These are phyloP conservation scores for Beaufortia kweichowensis DNA, from an alignment of 2,113 vertebrate species.

Conservation along the genomic window DNA sequence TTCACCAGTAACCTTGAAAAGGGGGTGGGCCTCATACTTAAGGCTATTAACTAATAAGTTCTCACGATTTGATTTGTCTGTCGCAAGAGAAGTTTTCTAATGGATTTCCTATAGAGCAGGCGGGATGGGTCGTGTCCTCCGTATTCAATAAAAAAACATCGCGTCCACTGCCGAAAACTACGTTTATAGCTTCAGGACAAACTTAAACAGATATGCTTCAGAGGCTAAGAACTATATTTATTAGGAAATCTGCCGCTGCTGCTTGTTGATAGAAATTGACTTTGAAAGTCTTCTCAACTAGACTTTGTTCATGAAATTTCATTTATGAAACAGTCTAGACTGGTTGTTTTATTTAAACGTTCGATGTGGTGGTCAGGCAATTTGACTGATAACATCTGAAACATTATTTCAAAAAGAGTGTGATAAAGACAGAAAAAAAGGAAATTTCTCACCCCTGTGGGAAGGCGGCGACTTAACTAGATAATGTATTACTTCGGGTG, in stretches of 20 bases:
- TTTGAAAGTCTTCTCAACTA: conserved; percentile 24
- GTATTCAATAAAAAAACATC: conserved; percentile 44
- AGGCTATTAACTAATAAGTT: conserved; percentile 60
- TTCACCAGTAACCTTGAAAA: conserved; percentile 60
- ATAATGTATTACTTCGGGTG: neutral
- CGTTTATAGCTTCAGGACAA: conserved; percentile 9
- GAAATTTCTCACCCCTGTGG: neutral
- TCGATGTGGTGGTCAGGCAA: neutral
- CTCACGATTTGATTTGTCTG: conserved; percentile 37
- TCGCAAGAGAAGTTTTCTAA: conserved; percentile 44
- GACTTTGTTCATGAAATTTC: neutral
- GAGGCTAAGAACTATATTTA: conserved; percentile 18
- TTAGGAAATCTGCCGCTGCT: neutral
- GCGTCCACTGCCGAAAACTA: conserved; percentile 11
- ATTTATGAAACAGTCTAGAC: neutral
- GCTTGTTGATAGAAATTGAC: conserved; percentile 23
- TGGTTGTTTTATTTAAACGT: neutral
- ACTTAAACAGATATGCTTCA: conserved; percentile 17
- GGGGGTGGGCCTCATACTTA: conserved; percentile 48
- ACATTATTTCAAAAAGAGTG: neutral
- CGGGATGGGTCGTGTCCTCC: conserved; percentile 41
- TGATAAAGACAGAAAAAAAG: too few species aligned
- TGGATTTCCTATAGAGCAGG: conserved; percentile 43
- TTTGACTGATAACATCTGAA: neutral
- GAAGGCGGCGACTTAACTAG: neutral